Conservation (phyloP, 2,888 invertebrate genomes). For the Eupelmus urozonus region DNA sequence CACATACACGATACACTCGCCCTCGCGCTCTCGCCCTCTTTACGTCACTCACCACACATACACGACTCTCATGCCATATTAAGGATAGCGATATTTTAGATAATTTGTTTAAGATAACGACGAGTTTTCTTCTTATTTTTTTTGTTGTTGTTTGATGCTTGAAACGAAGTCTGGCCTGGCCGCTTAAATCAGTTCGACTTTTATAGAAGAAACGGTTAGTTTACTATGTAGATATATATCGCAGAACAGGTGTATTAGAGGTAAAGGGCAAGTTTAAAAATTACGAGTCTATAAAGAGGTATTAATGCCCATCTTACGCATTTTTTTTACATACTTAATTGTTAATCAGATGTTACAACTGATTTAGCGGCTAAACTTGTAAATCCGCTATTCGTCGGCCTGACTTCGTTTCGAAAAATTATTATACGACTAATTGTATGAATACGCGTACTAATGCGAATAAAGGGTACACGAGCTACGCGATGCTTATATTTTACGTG, state of each 20-base stretch:
- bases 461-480: conserved; percentile 48
- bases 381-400: conserved; percentile 8
- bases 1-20: background rate
- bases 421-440: conserved; percentile 51
- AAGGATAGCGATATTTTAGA: conserved; percentile 54
- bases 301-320: too few species aligned
- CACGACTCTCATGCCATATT: conserved; percentile 57
- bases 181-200: conserved; percentile 16
- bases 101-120: conserved; percentile 49
- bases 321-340: too few species aligned
- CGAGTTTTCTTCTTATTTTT: conserved; percentile 32
- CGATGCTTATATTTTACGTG: conserved; percentile 45
- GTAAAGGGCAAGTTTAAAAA: too few species aligned
- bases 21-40: background rate
- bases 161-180: background rate
- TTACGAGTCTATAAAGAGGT: too few species aligned
- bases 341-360: background rate
- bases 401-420: conserved; percentile 49
- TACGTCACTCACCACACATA: conserved; percentile 19
- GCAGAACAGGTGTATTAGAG: too few species aligned
- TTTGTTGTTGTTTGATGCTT: conserved; percentile 44
- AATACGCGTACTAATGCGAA: conserved; percentile 54
- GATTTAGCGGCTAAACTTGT: conserved; percentile 26
- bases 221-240: background rate
- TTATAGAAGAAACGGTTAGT: background rate